A percentile compares a stretch with the other conserved stretches of the same genome.
Conservation (phyloP, 2,113 vertebrate genomes). For the Cygnus buccinator region DNA sequence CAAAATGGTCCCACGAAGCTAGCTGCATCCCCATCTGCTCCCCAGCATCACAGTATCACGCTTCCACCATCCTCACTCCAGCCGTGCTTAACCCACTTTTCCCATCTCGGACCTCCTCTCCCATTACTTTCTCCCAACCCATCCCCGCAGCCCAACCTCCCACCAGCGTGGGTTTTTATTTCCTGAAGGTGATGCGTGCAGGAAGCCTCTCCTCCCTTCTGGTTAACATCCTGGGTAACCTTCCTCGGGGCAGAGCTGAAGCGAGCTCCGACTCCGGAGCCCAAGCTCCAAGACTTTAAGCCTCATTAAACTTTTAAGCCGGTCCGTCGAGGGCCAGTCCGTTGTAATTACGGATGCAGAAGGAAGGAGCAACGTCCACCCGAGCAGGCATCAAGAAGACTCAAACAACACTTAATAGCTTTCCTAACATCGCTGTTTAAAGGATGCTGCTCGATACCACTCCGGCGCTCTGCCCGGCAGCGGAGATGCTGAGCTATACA, state of each 20-base stretch:
- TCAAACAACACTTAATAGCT: slow-evolving; percentile 60
- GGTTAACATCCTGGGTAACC: slow-evolving; percentile 49
- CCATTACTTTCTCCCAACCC: neutral
- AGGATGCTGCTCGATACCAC: slow-evolving; percentile 27
- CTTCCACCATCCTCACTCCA: neutral
- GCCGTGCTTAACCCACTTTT: neutral
- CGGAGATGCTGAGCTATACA: neutral
- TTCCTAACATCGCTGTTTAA: slow-evolving; percentile 32
- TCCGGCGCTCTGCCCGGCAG: slow-evolving; percentile 28
- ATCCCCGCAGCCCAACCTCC: neutral
- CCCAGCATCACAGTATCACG: neutral
- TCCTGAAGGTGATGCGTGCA: neutral
- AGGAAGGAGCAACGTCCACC: slow-evolving; percentile 36
- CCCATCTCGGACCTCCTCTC: neutral
- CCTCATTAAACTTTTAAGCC: slow-evolving; percentile 76
- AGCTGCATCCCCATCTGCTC: rapidly evolving
- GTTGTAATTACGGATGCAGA: slow-evolving; percentile 24
- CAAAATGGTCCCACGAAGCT: neutral
- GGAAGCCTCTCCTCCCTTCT: slow-evolving; percentile 35
- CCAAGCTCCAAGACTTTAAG: neutral
- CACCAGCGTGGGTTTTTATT: neutral
- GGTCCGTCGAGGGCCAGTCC: slow-evolving; percentile 33
- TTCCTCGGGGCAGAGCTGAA: slow-evolving; percentile 25
- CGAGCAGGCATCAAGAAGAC: slow-evolving; percentile 45
- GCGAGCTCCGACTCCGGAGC: neutral